phyloP scores from a whole-genome alignment of 2,113 vertebrate species.

The Halichoerus grypus region DNA sequence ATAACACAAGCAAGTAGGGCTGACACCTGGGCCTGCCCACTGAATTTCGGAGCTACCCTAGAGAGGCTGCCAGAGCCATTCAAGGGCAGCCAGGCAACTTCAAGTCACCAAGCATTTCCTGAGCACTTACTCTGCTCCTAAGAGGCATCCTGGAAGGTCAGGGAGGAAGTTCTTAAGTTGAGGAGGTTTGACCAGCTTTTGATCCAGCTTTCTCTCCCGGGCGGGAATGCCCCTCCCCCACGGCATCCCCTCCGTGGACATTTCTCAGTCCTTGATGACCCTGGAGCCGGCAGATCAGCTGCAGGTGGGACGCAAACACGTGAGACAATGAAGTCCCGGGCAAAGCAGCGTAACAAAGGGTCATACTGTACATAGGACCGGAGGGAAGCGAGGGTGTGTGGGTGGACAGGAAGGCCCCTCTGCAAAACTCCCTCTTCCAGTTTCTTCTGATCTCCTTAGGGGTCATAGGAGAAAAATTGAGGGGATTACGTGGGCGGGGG shows the following conservation, averaged over 20 bases:
- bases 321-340: neutral
- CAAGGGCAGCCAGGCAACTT: neutral
- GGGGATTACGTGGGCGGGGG: rapidly evolving
- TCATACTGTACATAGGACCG: neutral
- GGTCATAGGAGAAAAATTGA: neutral
- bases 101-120: neutral
- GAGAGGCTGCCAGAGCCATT: neutral
- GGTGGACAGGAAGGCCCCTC: neutral
- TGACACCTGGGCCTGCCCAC: neutral
- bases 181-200: neutral
- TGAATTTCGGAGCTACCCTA: neutral
- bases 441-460: neutral
- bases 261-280: neutral
- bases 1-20: neutral
- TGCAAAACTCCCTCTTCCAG: too few species aligned
- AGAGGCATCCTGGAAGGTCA: neutral
- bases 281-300: neutral
- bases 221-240: neutral
- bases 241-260: neutral
- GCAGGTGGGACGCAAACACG: neutral
- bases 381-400: neutral
- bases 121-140: neutral
- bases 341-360: rapidly evolving
- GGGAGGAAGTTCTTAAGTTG: neutral
- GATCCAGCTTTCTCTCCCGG: neutral